Base-by-base conservation (phyloP, 2,113 vertebrate genomes). In the Pogonocichla stellata region DNA sequence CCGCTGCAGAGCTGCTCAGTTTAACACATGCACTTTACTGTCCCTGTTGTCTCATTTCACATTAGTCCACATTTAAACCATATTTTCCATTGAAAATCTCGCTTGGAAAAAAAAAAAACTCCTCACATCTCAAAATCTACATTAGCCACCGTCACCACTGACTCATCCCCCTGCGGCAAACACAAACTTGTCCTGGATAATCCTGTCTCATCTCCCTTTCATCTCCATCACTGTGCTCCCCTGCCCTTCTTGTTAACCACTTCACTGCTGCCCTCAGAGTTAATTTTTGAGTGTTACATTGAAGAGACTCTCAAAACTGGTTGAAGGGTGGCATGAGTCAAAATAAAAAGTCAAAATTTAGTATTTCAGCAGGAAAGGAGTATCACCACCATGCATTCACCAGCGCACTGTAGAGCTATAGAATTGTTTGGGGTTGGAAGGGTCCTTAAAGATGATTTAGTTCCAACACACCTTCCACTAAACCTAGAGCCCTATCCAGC, bases 141-240 rank as follows among this genome's bases (percentile, higher is more conserved):
- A 80, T 65, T 72, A 86, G 72, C 80, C 80, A 89, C 73, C 26
- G 56, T 42, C 54, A 40, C 66, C 84, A 80, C 86, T 85, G 90
- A 97, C 38, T 93, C 93, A 95, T 70, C 33, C 22, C 60, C 75
- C 85, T 92, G 71, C 50, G 18, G 90, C 65, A 88, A 92, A 85
- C 18, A 2, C 9, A 93, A 88, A 88, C 57, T 89, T 71, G 61
- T 81, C 70, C 57, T 93, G 69, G 82, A 84, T 93, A 88, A 90
- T 82, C 78, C 93, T 61, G 3, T 82, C 90, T 88, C 84, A 66
- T 71, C 85, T 67, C 43, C 10, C 8, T 84, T 74, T 88, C 71
- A 69, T 50, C 77, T 78, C 40, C 45, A 47, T 29, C 58, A 22
- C 45, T 18, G 14, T 1, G 2, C n/a, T 62, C 16, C 20, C n/a